These are phyloP conservation scores for Desmophyllum pertusum DNA, from an alignment of 92 coral and sea anemone species.

Conservation along the genomic window DNA sequence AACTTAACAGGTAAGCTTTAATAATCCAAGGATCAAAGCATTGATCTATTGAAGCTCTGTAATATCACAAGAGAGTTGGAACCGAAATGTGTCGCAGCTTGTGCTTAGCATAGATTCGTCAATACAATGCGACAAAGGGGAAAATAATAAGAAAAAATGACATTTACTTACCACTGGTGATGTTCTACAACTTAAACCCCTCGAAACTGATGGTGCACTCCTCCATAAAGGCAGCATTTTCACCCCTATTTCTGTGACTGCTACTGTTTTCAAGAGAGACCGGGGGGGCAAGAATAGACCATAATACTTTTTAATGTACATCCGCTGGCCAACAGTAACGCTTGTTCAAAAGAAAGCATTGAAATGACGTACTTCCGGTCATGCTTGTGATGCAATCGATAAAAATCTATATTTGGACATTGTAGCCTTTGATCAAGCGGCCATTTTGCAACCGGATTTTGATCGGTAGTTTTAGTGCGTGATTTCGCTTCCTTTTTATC, in stretches of 20 bases:
- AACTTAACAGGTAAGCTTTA: not conserved
- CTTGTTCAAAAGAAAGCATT: not conserved
- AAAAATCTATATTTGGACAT: conserved; percentile 34
- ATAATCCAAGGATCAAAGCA: no score
- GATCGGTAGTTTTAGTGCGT: not conserved
- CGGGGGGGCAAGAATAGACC: conserved; percentile 67
- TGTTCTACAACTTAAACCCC: conserved; percentile 57
- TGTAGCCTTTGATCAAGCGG: conserved; percentile 9
- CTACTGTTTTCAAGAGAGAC: conserved; percentile 1
- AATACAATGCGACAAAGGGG: not conserved
- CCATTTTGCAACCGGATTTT: conserved; percentile 2
- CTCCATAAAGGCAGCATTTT: conserved; percentile 80
- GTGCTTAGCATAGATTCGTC: not conserved
- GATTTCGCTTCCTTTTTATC: conserved; percentile 7
- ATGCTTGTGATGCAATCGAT: conserved; percentile 38
- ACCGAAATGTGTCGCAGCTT: not conserved
- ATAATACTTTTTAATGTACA: conserved; percentile 53
- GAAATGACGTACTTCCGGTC: conserved; percentile 6
- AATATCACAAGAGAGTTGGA: conserved; percentile 26
- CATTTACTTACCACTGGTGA: conserved; percentile 67
- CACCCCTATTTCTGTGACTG: not conserved
- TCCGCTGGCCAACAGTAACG: conserved; percentile 57
- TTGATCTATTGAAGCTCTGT: not conserved
- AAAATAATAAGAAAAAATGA: not conserved
- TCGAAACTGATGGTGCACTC: conserved; percentile 65